Conservation (phyloP, 2,888 invertebrate genomes). For the Lobophora halterata region DNA sequence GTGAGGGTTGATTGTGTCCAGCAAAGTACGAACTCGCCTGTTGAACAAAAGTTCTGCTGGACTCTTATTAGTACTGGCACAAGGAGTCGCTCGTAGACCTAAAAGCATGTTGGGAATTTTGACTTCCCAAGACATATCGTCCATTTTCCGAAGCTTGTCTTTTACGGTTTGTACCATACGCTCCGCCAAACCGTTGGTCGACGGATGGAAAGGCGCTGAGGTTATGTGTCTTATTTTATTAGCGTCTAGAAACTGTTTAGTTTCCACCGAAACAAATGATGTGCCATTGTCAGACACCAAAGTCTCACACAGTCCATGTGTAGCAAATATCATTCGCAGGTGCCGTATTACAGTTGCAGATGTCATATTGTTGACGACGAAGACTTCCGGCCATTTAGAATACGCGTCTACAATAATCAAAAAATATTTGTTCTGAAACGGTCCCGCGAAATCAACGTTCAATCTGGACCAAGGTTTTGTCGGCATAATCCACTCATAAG, state of each 20-base stretch:
- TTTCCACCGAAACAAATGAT: background rate
- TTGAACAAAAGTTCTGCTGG: too few relatives aligned
- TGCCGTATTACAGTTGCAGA: background rate
- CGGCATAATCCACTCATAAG: background rate
- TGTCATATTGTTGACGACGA: background rate
- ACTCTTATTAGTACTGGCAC: too few relatives aligned
- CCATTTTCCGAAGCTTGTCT: background rate
- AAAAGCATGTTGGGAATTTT: background rate
- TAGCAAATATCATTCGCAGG: background rate
- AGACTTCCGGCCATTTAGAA: background rate
- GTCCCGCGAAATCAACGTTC: background rate
- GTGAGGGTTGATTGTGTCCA: too few relatives aligned
- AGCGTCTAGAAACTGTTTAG: background rate
- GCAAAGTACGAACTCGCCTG: too few relatives aligned
- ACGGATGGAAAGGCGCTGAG: background rate
- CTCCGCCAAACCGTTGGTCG: background rate
- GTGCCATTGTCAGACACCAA: background rate
- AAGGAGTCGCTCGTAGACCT: too few relatives aligned
- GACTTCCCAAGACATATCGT: conserved; percentile 1
- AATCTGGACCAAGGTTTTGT: background rate
- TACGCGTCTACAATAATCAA: background rate
- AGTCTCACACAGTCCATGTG: background rate
- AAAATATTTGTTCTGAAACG: background rate
- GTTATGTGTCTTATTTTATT: too few relatives aligned
- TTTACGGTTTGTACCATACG: background rate